Base-by-base conservation (phyloP, 2,888 invertebrate species). In the Eugnorisma glareosa region DNA sequence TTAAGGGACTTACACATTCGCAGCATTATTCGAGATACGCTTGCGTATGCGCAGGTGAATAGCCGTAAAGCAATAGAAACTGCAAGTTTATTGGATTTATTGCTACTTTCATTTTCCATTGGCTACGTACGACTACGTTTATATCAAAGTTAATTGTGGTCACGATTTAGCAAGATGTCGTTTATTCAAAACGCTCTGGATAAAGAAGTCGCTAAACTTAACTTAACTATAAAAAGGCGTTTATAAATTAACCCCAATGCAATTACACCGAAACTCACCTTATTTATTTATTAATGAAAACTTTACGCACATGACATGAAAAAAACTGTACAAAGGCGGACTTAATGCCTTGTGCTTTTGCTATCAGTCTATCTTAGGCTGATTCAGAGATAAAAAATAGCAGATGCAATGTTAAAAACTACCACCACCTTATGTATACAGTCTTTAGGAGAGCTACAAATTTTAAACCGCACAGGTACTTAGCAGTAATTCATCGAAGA, bases 31-130 rank as follows among this genome's bases (percentile, higher is more conserved):
- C 35, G 18, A 59, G 67, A 70, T 78, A 67, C 74, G 74, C 24
- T 74, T 28, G 40, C 24, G 28, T 66, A 48, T 35, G 40, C 76
- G 45, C 69, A 72, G 59, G 75, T 71, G 37, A 75, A 73, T 66
- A 75, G 71, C 64, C 59, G 37, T 71, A 82, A 51, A 77, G 64
- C 61, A 75, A 77, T 80, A 77, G 80, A 83, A 85, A 77, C 75
- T 85, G 78, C 69, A 78, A 87, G 85, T 80, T 87, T 79, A 82
- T 75, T 71, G 66, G 61, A 73, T 81, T 85, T 80, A 77, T 73
- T 74, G 63, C 59, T 59, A 76, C 77, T 86, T 87, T 80, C 78
- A 48, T 82, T 85, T 77, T 81, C 77, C 35, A 77, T 74, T 75
- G 69, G 71, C 67, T 51, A 67, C 48, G 13, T 48, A 67, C 43